These are phyloP conservation scores for Drosophila setosimentum DNA, from an alignment of 2,888 invertebrate genomes.

Conservation along the genomic window DNA sequence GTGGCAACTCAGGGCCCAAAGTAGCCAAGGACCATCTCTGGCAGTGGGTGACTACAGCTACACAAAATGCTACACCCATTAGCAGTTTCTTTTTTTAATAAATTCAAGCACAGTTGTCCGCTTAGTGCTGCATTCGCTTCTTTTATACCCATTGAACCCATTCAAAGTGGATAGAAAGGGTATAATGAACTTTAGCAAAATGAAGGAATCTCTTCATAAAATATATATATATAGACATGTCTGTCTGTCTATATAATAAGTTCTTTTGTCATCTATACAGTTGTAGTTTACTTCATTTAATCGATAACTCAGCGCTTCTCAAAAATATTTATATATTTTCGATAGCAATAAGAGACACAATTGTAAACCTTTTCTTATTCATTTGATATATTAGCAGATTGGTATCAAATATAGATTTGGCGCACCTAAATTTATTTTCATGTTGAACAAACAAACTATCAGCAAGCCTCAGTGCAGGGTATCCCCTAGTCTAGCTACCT, in stretches of 20 bases:
- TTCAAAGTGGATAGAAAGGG: background rate
- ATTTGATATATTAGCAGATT: background rate
- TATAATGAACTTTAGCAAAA: background rate
- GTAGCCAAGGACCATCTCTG: constrained; percentile 24
- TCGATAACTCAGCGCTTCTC: background rate
- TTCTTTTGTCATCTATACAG: background rate
- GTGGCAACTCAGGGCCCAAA: constrained; percentile 46
- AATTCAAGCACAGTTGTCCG: constrained; percentile 71
- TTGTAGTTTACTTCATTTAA: background rate
- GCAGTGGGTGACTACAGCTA: constrained; percentile 14
- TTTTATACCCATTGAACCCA: background rate
- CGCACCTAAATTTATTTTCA: background rate
- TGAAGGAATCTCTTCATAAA: background rate
- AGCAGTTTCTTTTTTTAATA: constrained; percentile 55
- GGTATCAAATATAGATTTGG: no score
- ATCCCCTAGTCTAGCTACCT: background rate
- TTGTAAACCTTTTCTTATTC: background rate
- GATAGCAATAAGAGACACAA: background rate
- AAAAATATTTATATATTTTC: background rate
- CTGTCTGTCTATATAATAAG: background rate
- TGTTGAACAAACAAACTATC: background rate
- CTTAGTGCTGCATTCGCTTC: constrained; percentile 18
- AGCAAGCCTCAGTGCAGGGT: background rate
- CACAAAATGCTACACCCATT: constrained; percentile 71
- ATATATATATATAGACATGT: background rate